Percentiles rank a stretch among this genome's conserved stretches.
Conservation (phyloP, 30 jellyfish, hydroid and myxozoan species). For the Phacellophora camtschatica region DNA sequence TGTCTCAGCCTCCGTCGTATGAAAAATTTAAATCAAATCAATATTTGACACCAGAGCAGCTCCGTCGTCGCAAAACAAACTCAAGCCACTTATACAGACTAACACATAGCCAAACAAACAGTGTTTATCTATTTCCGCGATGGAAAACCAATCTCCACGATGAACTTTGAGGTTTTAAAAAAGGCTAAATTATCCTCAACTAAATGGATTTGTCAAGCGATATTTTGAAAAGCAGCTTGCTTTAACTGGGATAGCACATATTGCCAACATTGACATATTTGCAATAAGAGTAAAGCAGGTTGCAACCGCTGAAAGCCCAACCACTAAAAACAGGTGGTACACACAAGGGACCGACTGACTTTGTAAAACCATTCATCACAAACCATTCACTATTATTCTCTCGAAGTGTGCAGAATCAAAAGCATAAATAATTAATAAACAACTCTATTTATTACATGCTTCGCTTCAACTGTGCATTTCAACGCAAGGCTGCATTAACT, state of each 20-base stretch:
- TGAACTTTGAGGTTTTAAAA: too few species aligned
- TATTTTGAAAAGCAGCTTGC: neutral
- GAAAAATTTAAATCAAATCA: neutral
- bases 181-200: too few species aligned
- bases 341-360: slow-evolving; percentile 13
- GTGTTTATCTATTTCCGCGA: neutral
- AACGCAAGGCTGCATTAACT: too few species aligned
- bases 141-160: too few species aligned
- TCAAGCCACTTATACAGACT: neutral
- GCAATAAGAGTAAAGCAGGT: slow-evolving; percentile 45
- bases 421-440: neutral
- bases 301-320: too few species aligned
- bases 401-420: neutral
- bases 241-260: neutral
- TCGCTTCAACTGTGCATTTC: neutral
- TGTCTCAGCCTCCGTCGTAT: too few species aligned
- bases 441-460: neutral
- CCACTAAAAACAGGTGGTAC: slow-evolving; percentile 45
- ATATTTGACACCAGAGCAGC: neutral
- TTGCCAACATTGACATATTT: neutral
- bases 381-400: neutral
- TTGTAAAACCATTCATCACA: slow-evolving; percentile 37
- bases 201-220: too few species aligned
- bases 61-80: neutral
- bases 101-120: neutral